Base-by-base conservation (phyloP, 2,797 vertebrate genomes). In the Bryconaethiops microstoma region DNA sequence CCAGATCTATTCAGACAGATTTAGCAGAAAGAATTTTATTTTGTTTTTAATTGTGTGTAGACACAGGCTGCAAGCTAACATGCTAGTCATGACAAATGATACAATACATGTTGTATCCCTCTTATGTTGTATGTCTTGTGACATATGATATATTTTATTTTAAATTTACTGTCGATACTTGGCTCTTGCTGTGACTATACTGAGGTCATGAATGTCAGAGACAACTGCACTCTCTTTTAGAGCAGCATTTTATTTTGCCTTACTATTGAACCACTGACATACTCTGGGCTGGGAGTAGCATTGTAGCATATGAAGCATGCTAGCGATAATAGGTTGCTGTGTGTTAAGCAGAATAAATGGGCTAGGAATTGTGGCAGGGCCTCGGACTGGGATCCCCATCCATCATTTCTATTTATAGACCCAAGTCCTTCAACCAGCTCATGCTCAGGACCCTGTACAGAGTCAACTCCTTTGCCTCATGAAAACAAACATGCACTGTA, bases 381-480 rank as follows among this genome's bases (percentile, higher is more conserved):
- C 76, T 67, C 35, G 63, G 79, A 55, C 63, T 79, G 52, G 84
- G 74, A 82, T 76, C 81, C 74, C 82, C 77, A 87, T 87, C 81
- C 78, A 77, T 87, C 86, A 86, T 81, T 84, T 86, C 86, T 87
- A 87, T 86, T 82, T 86, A 84, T 87, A 87, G 78, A 77, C 74
- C 48, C 50, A 59, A 84, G 86, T 81, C 84, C 82, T 86, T 85
- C 78, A 81, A 82, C 60, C 54, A 57, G 77, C 74, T 74, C 69
- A 60, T 57, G 59, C 81, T 79, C 76, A 74, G 64, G 54, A 67
- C 63, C 35, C 52, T 69, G 70, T 19, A 59, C 62, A 39, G 73
- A 83, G 65, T 76, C 72, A 55, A 59, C 72, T 60, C 71, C 52
- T n/a, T 39, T 4, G n/a, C 55, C 19, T 19, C n/a, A 21, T 21